Base-by-base conservation (phyloP, 2,888 invertebrate genomes). In the Pandemis corylana region DNA sequence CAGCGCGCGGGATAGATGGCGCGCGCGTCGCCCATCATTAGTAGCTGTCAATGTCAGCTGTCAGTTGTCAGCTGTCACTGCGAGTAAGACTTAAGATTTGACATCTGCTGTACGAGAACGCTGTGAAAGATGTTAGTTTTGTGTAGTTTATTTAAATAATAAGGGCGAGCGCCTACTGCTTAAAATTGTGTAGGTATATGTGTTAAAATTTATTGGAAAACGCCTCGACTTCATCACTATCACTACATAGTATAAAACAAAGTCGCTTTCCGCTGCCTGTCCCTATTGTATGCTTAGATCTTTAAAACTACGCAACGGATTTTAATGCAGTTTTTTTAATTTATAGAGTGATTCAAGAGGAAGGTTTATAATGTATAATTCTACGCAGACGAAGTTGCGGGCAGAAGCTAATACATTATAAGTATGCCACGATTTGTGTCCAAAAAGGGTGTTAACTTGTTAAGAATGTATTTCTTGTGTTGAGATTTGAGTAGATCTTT, bases 11-110 rank as follows among this genome's bases (percentile, higher is more conserved):
- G 78, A 79, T 81, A 84, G 82, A 83, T 82, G 82, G 83, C 82
- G 82, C 79, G 81, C 76, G 78, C 79, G 84, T 83, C 84, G 76
- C 81, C 81, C 78, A 80, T 85, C 86, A 85, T 85, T 86, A 85
- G 84, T 84, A 81, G 82, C 80, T 85, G 86, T 87, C 87, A 85
- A 84, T 80, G 82, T 83, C 80, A 80, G 79, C 78, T 77, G 81
- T 81, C 83, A 81, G 76, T 68, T 76, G 80, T 76, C 79, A 79
- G 59, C 73, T 77, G 75, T 71, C 62, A 68, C 64, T 68, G 68
- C 69, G 68, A 66, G 70, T 56, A 71, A 71, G 71, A 74, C 67
- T 76, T 78, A 66, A 61, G 76, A 78, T 78, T 70, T 70, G 75
- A 77, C 77, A 71, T 77, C 75, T 74, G 61, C 49, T 44, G n/a